These are phyloP conservation scores for Chondrosia reniformis DNA, from an alignment of 37 sponge, comb jelly and placozoan species.

Conservation along the genomic window DNA sequence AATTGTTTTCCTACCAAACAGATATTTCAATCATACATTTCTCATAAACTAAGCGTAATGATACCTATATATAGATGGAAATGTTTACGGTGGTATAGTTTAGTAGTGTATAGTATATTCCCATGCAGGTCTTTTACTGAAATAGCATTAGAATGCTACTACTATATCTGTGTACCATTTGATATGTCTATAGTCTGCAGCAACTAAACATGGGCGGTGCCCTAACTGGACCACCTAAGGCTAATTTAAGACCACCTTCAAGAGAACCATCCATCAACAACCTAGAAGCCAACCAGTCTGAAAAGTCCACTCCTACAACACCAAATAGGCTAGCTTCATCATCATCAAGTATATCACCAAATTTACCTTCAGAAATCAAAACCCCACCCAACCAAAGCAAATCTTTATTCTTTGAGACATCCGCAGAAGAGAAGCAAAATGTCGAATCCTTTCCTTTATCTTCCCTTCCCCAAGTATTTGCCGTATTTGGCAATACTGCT, in stretches of 20 bases:
- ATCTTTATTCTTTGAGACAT: too few relatives aligned
- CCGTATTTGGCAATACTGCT: constrained; percentile 48
- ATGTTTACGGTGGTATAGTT: too few relatives aligned
- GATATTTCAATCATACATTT: too few relatives aligned
- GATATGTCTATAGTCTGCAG: constrained; percentile 33
- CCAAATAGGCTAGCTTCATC: background rate
- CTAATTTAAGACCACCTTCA: too few relatives aligned
- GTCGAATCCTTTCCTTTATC: background rate
- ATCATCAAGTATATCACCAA: background rate
- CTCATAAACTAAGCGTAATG: too few relatives aligned
- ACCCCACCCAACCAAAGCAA: too few relatives aligned
- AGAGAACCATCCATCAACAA: too few relatives aligned
- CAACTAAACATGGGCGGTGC: constrained; percentile 58
- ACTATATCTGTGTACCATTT: background rate
- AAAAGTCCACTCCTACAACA: background rate
- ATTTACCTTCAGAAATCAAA: too few relatives aligned
- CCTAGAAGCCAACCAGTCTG: too few relatives aligned
- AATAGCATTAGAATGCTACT: background rate
- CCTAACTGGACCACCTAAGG: constrained; percentile 45
- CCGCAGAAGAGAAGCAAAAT: background rate
- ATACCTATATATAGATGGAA: too few relatives aligned
- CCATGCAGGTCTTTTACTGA: background rate
- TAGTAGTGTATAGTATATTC: background rate
- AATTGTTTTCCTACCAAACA: too few relatives aligned
- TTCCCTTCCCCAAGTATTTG: constrained; percentile 18